Conservation (phyloP, 2,113 vertebrate species). For the Quiscalus mexicanus region DNA sequence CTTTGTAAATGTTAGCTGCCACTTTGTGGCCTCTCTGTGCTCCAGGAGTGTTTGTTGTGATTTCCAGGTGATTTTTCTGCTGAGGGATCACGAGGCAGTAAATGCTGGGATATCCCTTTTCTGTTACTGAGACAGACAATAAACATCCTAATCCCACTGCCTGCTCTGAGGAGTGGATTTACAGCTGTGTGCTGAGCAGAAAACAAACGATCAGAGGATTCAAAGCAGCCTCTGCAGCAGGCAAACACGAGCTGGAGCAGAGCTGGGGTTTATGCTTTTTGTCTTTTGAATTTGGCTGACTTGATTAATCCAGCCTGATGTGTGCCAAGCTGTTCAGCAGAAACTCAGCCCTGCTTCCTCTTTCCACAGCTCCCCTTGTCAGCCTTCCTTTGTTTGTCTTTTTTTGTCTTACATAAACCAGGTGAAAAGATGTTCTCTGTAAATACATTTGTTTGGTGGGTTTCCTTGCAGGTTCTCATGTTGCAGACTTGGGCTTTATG, state of each 20-base stretch:
- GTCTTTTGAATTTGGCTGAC: conserved; percentile 58
- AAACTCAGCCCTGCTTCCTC: not conserved
- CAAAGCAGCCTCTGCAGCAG: conserved; percentile 43
- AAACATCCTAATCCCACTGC: conserved; percentile 35
- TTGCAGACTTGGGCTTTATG: not conserved
- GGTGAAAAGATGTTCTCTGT: not conserved
- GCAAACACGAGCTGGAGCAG: not conserved
- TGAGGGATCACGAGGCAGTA: not conserved
- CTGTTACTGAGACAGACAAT: not conserved
- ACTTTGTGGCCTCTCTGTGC: not conserved
- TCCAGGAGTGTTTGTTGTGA: not conserved
- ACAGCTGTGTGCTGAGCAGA: conserved; percentile 29
- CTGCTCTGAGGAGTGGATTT: conserved; percentile 59
- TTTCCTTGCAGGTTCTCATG: not conserved
- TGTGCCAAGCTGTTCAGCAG: conserved; percentile 58
- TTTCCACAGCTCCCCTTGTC: not conserved
- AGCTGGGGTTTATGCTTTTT: conserved; percentile 24
- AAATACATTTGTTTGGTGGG: not conserved
- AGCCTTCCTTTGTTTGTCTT: not conserved
- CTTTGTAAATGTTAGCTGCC: not conserved
- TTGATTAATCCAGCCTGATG: conserved; percentile 59
- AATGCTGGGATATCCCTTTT: conserved; percentile 3
- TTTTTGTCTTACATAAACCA: not conserved
- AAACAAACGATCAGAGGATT: conserved; percentile 38
- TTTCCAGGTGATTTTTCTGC: conserved; percentile 3